Conservation (phyloP, 2,888 invertebrate species). For the Morpho helenor region DNA sequence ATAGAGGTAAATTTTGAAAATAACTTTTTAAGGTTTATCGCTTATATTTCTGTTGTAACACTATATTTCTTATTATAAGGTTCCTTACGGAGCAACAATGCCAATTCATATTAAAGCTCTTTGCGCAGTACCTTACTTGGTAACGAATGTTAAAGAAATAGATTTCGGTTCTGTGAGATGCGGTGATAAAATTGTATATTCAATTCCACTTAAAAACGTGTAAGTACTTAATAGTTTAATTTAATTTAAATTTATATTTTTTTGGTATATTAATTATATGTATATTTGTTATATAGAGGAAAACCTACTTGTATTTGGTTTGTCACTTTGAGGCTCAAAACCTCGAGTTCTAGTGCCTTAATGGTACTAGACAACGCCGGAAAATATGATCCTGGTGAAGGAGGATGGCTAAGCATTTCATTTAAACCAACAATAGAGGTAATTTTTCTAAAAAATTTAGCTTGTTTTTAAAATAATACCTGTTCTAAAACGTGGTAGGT, state of each 20-base stretch:
- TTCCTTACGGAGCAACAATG: conserved; percentile 79
- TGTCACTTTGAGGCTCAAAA: conserved; percentile 56
- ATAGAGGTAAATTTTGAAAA: conserved; percentile 57
- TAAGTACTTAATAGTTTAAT: conserved; percentile 43
- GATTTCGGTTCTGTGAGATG: conserved; percentile 79
- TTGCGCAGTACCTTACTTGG: conserved; percentile 79
- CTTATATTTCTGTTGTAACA: neutral
- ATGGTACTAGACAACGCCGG: conserved; percentile 61
- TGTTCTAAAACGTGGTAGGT: neutral
- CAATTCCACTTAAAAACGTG: conserved; percentile 78
- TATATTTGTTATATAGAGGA: conserved; percentile 60
- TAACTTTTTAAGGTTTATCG: no score
- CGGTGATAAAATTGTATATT: conserved; percentile 77
- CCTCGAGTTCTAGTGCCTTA: conserved; percentile 50
- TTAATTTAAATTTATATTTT: neutral
- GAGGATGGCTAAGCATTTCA: conserved; percentile 72
- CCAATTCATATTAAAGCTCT: conserved; percentile 77
- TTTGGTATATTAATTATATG: neutral
- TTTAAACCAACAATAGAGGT: conserved; percentile 78
- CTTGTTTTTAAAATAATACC: no score
- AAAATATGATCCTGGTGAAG: conserved; percentile 68
- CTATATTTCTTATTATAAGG: conserved; percentile 42
- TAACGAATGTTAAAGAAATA: conserved; percentile 56
- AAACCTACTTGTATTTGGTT: conserved; percentile 78
- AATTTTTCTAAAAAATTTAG: neutral